Conservation (phyloP, 2,888 invertebrate species). For the Noctua janthina region DNA sequence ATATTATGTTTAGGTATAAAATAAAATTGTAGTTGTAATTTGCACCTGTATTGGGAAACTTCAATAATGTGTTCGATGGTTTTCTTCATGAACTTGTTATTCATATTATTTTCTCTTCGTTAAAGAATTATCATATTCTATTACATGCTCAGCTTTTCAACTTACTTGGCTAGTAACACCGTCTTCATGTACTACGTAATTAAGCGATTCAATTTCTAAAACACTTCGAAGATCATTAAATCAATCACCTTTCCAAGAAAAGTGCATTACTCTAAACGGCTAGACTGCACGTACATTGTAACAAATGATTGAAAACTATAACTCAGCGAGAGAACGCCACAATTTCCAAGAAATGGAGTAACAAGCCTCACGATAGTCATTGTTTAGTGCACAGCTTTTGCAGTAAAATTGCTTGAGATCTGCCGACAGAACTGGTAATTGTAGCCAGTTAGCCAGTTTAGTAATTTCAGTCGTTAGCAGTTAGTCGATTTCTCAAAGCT, state of each 20-base stretch:
- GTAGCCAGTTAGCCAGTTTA: conserved; percentile 36
- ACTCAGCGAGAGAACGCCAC: conserved; percentile 34
- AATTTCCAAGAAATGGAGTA: conserved; percentile 56
- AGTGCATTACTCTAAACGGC: conserved; percentile 16
- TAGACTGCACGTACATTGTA: conserved; percentile 33
- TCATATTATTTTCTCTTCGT: conserved; percentile 9
- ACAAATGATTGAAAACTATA: conserved; percentile 55
- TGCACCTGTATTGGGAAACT: conserved; percentile 28
- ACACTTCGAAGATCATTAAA: conserved; percentile 25
- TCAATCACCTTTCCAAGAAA: conserved; percentile 18
- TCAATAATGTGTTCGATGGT: conserved; percentile 7
- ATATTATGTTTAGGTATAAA: not conserved
- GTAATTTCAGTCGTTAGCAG: conserved; percentile 62
- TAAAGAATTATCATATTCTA: not conserved
- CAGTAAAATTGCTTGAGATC: conserved; percentile 49
- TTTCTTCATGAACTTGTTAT: not conserved
- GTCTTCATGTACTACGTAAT: conserved; percentile 17
- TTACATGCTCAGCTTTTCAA: not conserved
- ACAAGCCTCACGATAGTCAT: conserved; percentile 50
- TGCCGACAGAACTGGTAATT: conserved; percentile 51
- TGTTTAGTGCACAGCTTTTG: conserved; percentile 51
- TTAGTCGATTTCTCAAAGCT: conserved; percentile 50
- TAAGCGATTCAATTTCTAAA: conserved; percentile 24
- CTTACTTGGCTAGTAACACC: not conserved
- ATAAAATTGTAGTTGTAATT: conserved; percentile 29